Conservation (phyloP, 2,888 invertebrate species). For the Loripinus fragilis region DNA sequence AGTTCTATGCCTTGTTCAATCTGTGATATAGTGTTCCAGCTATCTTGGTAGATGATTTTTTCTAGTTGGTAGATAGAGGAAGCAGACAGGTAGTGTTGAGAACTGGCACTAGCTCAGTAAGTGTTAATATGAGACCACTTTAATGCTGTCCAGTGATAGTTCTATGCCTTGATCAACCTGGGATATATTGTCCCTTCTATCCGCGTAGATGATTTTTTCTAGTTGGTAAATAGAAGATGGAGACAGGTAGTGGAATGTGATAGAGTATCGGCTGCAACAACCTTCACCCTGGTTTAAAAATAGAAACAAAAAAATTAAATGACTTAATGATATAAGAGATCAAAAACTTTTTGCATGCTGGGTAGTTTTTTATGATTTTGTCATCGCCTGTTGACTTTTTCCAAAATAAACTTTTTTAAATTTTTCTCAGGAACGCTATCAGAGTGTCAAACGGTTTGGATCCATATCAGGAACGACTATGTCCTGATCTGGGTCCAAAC, state of each 20-base stretch:
- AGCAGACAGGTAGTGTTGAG: constrained; percentile 94
- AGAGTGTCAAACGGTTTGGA: no score
- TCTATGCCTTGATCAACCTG: background rate
- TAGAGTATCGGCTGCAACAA: constrained; percentile 85
- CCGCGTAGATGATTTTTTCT: constrained; percentile 93
- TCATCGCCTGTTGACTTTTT: background rate
- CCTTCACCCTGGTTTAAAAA: constrained; percentile 62
- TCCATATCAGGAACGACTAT: no score
- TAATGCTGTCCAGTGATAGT: background rate
- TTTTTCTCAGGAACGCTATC: no score
- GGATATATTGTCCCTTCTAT: background rate
- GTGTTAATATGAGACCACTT: background rate
- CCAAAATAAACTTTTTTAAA: no score
- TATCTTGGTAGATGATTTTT: constrained; percentile 91
- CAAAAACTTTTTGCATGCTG: background rate
- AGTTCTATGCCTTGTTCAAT: no score
- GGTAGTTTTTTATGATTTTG: background rate
- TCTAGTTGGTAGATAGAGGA: constrained; percentile 96
- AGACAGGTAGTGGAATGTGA: constrained; percentile 96
- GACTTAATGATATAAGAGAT: no score
- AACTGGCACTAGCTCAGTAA: no score
- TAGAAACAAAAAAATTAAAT: background rate
- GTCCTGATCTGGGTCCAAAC: no score
- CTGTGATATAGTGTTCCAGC: no score
- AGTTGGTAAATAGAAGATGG: constrained; percentile 95